A percentile compares a stretch with the other conserved stretches of the same genome.
These are phyloP conservation scores for Acanthurus lineatus DNA, from an alignment of 2,797 vertebrate species.

Conservation along the genomic window DNA sequence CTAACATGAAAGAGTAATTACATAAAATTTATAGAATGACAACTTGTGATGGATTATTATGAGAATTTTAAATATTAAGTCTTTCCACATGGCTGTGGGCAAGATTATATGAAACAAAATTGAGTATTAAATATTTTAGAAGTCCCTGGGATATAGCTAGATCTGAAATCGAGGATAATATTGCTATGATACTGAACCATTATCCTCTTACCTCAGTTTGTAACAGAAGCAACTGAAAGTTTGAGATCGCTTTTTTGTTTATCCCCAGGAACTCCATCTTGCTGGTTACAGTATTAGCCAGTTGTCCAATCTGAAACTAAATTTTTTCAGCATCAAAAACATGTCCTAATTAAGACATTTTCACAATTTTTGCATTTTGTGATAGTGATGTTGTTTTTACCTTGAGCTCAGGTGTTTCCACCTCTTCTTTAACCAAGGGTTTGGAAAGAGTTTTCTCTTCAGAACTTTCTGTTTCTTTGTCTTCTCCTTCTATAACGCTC, in stretches of 20 bases:
- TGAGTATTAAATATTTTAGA: conserved; percentile 73
- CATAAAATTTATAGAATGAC: conserved; percentile 42
- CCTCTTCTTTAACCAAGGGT: conserved; percentile 84
- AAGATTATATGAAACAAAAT: conserved; percentile 65
- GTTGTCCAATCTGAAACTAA: conserved; percentile 99
- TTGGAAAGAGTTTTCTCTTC: conserved; percentile 86
- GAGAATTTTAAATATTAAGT: conserved; percentile 77
- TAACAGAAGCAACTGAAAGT: conserved; percentile 97
- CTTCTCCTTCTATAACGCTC: conserved; percentile 82
- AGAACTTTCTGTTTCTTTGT: conserved; percentile 80
- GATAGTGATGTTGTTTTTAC: conserved; percentile 71
- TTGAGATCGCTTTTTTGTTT: conserved; percentile 96
- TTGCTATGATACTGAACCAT: conserved; percentile 10
- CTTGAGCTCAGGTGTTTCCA: conserved; percentile 91
- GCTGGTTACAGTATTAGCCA: conserved; percentile 97
- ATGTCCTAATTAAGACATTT: neutral
- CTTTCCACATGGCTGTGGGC: conserved; percentile 37
- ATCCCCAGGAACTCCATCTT: conserved; percentile 99
- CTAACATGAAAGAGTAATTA: conserved; percentile 49
- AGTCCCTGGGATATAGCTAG: conserved; percentile 22
- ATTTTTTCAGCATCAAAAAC: conserved; percentile 42
- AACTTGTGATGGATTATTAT: conserved; percentile 69
- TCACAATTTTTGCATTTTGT: neutral
- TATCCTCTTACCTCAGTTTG: conserved; percentile 95
- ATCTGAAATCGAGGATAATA: conserved; percentile 15